Conservation (phyloP, 2,888 invertebrate species). For the Eurytoma californica region DNA sequence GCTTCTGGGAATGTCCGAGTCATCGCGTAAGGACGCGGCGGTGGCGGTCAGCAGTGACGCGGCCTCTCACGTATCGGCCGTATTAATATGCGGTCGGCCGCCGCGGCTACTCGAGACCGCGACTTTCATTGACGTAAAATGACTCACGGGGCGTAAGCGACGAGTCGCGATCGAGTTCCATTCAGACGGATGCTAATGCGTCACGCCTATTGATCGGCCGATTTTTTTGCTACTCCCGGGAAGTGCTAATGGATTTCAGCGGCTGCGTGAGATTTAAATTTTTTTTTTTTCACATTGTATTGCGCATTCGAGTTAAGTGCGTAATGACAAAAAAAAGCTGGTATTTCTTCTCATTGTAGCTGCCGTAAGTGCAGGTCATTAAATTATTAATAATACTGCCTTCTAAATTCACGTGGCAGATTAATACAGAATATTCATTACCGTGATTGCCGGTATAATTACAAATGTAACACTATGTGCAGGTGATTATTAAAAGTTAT, state of each 20-base stretch:
- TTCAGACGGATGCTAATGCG: not conserved
- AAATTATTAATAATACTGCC: no score
- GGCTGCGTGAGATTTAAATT: no score
- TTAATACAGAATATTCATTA: no score
- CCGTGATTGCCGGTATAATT: no score
- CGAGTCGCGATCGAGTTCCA: not conserved
- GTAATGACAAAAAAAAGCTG: no score
- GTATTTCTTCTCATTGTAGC: no score
- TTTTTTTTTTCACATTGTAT: no score
- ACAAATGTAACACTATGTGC: not conserved
- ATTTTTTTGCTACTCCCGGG: not conserved
- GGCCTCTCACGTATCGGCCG: not conserved
- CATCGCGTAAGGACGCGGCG: not conserved
- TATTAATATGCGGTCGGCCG: conserved; percentile 8
- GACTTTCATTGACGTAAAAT: conserved; percentile 41
- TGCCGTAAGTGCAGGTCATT: no score
- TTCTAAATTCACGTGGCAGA: no score
- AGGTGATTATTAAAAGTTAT: no score
- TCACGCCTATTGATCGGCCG: not conserved
- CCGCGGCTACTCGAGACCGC: conserved; percentile 13
- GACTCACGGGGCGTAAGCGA: conserved; percentile 27
- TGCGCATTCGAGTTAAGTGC: no score
- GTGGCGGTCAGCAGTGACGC: not conserved
- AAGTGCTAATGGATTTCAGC: no score
- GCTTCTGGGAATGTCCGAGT: conserved; percentile 32